Evolutionary conservation across 2,888 invertebrate species (phyloP), one percentile per base, ranked within the genome.

Genomic region (Acanthopleura granulata): DNA sequence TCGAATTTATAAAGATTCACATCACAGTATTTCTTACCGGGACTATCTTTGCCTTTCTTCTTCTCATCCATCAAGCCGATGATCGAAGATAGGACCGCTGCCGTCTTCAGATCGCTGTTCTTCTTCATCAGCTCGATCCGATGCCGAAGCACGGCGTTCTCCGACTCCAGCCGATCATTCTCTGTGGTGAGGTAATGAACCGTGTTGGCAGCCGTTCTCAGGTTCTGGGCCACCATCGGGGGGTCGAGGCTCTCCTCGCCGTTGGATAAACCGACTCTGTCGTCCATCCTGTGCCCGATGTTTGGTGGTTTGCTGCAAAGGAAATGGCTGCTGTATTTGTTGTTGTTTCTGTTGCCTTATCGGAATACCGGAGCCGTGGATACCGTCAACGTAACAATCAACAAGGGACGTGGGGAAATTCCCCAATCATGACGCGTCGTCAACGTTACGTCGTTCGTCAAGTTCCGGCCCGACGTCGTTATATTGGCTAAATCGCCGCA

Each of bases 21-120:
- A 40, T 6, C 40, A 40, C 40, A 40, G 40, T 40, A 6, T 40
- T 40, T 9, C 40, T 40, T 40, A 40, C 40, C 40, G 40, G 40
- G 9, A 40, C 4, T 40, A 6, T 16, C 25, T 66, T 66, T 66
- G 66, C 29, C 29, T 27, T 27, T 66, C 6, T 22, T 27, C 25
- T 22, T 27, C 25, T 66, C 66, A 25, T 73, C 73, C 51, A 62
- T 61, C 73, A 62, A 73, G n/a, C n/a, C 27, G 25, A 73, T 51
- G 29, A 73, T 73, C 15, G 51, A 25, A 18, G 73, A 57, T n/a
- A 73, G 30, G 12, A 73, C 62, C 14, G 73, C 49, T 14, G 73
- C 73, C 30, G 73, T 62, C 62, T 57, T 73, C 30, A 57, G 30
- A 62, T 73, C 73, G 51, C 61, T 25, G 18, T 73, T 73, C n/a